Percentiles rank a stretch among this genome's conserved stretches.
Evolutionary conservation across 1,140 invertebrate species (phyloP).

Genomic region (Euura lappo): DNA sequence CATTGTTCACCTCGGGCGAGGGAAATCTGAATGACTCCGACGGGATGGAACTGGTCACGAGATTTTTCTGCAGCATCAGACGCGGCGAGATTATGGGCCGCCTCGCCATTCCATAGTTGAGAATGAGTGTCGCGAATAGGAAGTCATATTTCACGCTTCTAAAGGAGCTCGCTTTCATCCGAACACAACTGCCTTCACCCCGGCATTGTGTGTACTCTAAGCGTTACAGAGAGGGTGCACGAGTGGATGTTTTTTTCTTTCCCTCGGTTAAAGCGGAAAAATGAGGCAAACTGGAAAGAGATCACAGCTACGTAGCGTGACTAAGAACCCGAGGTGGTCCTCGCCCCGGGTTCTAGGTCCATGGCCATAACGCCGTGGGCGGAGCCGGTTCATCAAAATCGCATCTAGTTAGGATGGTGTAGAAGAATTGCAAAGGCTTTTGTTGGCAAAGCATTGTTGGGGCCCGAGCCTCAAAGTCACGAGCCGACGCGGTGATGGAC

Average conservation of each 20-base stretch:
- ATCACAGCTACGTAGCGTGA: not conserved
- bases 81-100: constrained; percentile 21
- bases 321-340: not conserved
- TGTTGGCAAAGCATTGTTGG: constrained; percentile 35
- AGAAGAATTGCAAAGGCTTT: constrained; percentile 30
- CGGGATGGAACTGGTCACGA: constrained; percentile 27
- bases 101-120: not conserved
- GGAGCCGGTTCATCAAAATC: constrained; percentile 48
- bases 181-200: not conserved
- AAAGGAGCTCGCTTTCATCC: not conserved
- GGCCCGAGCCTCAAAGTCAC: constrained; percentile 41
- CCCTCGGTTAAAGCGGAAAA: not conserved
- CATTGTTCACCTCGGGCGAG: constrained; percentile 44
- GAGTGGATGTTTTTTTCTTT: not conserved
- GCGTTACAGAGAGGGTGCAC: not conserved
- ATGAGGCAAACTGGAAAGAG: not conserved
- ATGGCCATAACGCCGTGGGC: constrained; percentile 1
- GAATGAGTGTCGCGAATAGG: constrained; percentile 26
- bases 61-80: constrained; percentile 17
- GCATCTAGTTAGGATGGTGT: constrained; percentile 32
- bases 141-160: constrained; percentile 33
- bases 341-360: not conserved
- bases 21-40: constrained; percentile 26
- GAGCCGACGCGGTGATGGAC: constrained; percentile 34
- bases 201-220: not conserved